phyloP scores from a whole-genome alignment of 1,140 invertebrate species.

The Drosophila malerkotliana region DNA sequence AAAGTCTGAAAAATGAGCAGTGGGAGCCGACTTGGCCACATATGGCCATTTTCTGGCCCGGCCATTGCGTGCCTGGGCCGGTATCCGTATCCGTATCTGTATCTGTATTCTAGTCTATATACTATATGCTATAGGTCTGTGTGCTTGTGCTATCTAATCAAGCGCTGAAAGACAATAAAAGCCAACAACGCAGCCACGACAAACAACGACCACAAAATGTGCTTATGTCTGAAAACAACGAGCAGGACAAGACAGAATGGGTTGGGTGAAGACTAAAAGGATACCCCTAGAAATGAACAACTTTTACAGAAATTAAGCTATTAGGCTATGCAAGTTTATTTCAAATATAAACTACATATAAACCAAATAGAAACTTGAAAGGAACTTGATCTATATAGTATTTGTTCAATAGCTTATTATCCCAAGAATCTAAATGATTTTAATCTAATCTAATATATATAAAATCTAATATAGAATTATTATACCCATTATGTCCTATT shows the following conservation, averaged over 20 bases:
- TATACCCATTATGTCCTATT: not conserved
- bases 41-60: conserved; percentile 74
- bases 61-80: conserved; percentile 50
- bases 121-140: conserved; percentile 13
- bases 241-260: conserved; percentile 41
- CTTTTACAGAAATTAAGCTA: not conserved
- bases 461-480: too few species aligned
- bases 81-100: conserved; percentile 31
- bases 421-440: too few species aligned
- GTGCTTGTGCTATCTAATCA: conserved; percentile 70
- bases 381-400: too few species aligned
- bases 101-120: conserved; percentile 23
- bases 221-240: conserved; percentile 64
- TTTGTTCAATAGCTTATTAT: too few species aligned
- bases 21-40: conserved; percentile 74
- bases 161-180: conserved; percentile 81
- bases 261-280: conserved; percentile 1
- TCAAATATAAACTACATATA: not conserved
- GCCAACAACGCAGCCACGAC: conserved; percentile 73
- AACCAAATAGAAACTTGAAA: too few species aligned
- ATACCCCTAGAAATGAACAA: conserved; percentile 18
- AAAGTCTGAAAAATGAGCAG: conserved; percentile 42
- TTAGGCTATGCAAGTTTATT: not conserved
- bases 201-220: conserved; percentile 79
- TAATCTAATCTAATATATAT: too few species aligned